Percentiles rank a stretch among this genome's conserved stretches.
phyloP scores from a whole-genome alignment of 2,797 vertebrate species.

The Siniperca obscura region DNA sequence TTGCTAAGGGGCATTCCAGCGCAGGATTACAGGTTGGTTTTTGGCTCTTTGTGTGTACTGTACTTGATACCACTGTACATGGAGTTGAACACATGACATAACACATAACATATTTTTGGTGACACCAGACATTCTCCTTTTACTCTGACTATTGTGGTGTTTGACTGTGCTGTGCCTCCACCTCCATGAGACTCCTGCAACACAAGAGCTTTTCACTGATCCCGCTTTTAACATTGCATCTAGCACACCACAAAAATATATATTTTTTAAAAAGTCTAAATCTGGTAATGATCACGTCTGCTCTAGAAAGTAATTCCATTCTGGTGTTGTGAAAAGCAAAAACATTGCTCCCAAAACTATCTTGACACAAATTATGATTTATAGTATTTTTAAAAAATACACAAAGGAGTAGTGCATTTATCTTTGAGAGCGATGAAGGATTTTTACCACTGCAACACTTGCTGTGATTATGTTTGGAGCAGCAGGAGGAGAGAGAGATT shows the following conservation, averaged over 20 bases:
- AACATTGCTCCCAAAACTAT: constrained; percentile 15
- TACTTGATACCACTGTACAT: neutral
- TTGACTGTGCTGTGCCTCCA: neutral
- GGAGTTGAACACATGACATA: too few species aligned
- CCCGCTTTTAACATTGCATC: neutral
- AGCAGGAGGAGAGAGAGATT: neutral
- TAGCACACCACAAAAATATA: neutral
- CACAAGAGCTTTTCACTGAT: neutral
- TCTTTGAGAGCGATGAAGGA: constrained; percentile 8
- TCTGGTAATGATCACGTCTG: constrained; percentile 11
- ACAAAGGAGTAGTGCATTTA: constrained; percentile 10
- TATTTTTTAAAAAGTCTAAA: neutral
- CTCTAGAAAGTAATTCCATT: neutral
- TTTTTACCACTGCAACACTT: neutral
- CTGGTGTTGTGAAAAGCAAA: constrained; percentile 7
- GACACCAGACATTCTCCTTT: neutral
- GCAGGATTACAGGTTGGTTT: neutral
- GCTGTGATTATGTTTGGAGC: constrained; percentile 27
- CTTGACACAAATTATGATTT: constrained; percentile 7
- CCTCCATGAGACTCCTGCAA: neutral
- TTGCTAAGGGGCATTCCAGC: neutral
- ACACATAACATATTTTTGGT: neutral
- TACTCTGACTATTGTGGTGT: neutral
- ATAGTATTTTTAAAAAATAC: neutral
- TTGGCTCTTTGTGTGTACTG: neutral